These are phyloP conservation scores for Monodelphis domestica DNA, from an alignment of 2,797 vertebrate species.

Conservation along the genomic window DNA sequence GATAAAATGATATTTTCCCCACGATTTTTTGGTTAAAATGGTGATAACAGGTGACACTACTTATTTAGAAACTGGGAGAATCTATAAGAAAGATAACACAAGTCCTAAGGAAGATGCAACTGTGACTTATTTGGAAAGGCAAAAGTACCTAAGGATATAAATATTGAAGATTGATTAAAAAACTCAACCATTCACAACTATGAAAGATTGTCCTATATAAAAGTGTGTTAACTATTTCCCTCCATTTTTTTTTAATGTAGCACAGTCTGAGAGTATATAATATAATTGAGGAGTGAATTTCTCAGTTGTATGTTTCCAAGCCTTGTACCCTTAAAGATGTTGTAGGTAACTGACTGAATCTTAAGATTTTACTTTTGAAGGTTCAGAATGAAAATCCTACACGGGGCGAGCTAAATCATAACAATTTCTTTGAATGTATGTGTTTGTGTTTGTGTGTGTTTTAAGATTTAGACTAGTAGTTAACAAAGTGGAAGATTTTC, in stretches of 20 bases:
- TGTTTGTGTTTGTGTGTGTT: background rate
- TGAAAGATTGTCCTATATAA: background rate
- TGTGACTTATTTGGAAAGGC: background rate
- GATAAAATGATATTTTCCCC: background rate
- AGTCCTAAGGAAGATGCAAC: background rate
- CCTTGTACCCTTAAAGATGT: conserved; percentile 50
- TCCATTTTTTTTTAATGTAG: background rate
- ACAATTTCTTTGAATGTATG: no score
- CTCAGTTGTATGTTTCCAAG: background rate
- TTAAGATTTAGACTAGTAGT: background rate
- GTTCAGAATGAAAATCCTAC: background rate
- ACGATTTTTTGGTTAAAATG: background rate
- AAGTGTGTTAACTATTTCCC: background rate
- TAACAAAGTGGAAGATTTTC: background rate
- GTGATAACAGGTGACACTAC: background rate
- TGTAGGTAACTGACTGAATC: conserved; percentile 22
- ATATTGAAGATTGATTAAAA: background rate
- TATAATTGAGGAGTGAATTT: background rate
- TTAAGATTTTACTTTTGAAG: background rate
- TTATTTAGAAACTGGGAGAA: background rate
- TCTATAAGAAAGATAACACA: background rate
- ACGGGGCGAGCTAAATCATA: background rate
- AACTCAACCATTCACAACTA: background rate
- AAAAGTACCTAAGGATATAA: background rate
- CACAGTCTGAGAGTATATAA: background rate